Evolutionary conservation across 2,797 vertebrate species (phyloP).

Genomic region (Furcifer pardalis): DNA sequence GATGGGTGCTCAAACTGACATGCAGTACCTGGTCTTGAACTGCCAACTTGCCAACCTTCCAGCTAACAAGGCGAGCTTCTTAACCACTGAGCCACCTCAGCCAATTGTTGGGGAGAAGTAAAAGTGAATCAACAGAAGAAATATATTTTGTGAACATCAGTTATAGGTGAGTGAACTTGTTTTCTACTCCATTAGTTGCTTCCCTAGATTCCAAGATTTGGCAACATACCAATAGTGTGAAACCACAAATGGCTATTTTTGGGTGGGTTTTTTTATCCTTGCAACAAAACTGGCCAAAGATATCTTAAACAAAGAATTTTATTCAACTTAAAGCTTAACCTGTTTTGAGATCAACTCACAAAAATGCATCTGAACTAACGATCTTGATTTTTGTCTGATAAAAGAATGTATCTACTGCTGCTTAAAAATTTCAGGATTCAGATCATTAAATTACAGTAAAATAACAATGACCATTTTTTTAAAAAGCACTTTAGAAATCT

Average conservation of each 20-base stretch:
- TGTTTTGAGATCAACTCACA: not conserved
- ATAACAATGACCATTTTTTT: not conserved
- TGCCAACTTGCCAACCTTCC: too few relatives aligned
- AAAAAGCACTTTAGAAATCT: not conserved
- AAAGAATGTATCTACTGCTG: not conserved
- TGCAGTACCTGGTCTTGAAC: too few relatives aligned
- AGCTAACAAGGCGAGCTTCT: too few relatives aligned
- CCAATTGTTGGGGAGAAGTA: constrained; percentile 21
- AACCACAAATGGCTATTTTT: constrained; percentile 11
- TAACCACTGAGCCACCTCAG: too few relatives aligned
- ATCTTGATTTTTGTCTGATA: not conserved
- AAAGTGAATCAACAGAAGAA: constrained; percentile 17
- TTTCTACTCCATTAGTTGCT: constrained; percentile 51
- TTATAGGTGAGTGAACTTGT: constrained; percentile 51
- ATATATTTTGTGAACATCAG: constrained; percentile 55
- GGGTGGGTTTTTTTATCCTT: constrained; percentile 36
- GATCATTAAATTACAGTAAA: not conserved
- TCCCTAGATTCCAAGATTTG: constrained; percentile 32
- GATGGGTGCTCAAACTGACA: too few relatives aligned
- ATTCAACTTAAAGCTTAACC: not conserved
- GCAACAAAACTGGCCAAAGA: constrained; percentile 8
- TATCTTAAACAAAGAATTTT: constrained; percentile 2
- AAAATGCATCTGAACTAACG: not conserved
- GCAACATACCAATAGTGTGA: not conserved
- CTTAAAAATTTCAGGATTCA: not conserved